These are phyloP conservation scores for Valencia hispanica DNA, from an alignment of 2,797 vertebrate species.

Conservation along the genomic window DNA sequence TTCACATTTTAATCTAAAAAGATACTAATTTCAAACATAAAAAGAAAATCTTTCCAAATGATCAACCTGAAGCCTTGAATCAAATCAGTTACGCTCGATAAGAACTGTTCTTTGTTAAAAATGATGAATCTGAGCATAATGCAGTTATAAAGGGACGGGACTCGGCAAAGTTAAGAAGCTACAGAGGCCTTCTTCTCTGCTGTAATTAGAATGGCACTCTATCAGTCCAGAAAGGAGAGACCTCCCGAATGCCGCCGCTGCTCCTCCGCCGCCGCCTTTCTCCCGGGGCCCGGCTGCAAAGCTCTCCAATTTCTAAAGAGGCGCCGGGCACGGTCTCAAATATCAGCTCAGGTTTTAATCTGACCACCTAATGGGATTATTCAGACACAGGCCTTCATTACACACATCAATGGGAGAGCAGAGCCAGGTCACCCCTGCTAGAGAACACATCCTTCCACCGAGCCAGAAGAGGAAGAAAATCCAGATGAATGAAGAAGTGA, in stretches of 20 bases:
- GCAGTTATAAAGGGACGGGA: slow-evolving; percentile 17
- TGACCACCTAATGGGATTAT: slow-evolving; percentile 84
- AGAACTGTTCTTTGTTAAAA: slow-evolving; percentile 40
- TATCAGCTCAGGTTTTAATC: slow-evolving; percentile 83
- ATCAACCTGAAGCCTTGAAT: slow-evolving; percentile 39
- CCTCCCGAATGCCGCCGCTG: slow-evolving; percentile 54
- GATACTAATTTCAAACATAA: slow-evolving; percentile 27
- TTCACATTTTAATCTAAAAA: slow-evolving; percentile 11
- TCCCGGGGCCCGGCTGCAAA: slow-evolving; percentile 45
- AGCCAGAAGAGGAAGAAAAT: slow-evolving; percentile 53
- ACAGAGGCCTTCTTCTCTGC: slow-evolving; percentile 32
- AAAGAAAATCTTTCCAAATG: slow-evolving; percentile 43
- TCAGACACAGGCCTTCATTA: slow-evolving; percentile 81
- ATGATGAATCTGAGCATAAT: slow-evolving; percentile 33
- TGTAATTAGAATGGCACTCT: slow-evolving; percentile 63
- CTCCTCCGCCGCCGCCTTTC: slow-evolving; percentile 37
- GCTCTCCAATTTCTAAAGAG: slow-evolving; percentile 68
- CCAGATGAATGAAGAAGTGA: slow-evolving; percentile 46
- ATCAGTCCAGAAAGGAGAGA: slow-evolving; percentile 47
- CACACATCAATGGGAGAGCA: slow-evolving; percentile 79
- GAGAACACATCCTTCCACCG: slow-evolving; percentile 60
- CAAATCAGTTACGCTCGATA: slow-evolving; percentile 48
- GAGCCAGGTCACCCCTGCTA: slow-evolving; percentile 69
- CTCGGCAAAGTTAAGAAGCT: slow-evolving; percentile 28
- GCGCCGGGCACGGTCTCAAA: slow-evolving; percentile 72